Conservation (phyloP, 2,888 invertebrate species). For the Drosophila kambysellisi region DNA sequence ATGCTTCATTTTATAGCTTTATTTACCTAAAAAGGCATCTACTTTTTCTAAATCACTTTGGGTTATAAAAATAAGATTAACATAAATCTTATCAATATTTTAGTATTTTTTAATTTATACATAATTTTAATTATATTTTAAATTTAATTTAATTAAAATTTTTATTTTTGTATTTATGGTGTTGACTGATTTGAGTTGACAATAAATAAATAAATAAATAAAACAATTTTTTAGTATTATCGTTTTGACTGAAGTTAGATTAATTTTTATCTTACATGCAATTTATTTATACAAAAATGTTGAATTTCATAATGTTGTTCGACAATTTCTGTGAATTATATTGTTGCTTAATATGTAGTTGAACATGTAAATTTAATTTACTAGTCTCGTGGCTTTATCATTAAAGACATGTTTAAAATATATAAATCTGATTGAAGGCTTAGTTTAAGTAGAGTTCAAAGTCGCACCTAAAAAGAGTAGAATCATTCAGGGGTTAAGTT, state of each 20-base stretch:
- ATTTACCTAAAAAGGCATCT: accelerated
- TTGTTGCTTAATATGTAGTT: not conserved
- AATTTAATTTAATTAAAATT: too few species aligned
- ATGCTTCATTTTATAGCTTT: not conserved
- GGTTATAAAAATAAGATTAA: not conserved
- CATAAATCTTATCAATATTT: not conserved
- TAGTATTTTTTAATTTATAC: too few species aligned
- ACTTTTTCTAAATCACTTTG: not conserved
- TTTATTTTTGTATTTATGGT: too few species aligned
- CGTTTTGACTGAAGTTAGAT: not conserved
- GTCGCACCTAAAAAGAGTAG: not conserved
- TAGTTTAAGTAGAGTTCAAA: not conserved
- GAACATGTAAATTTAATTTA: not conserved
- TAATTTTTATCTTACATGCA: not conserved
- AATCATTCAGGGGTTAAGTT: constrained; percentile 60
- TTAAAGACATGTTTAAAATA: not conserved
- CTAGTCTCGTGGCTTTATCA: too few species aligned
- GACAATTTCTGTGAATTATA: not conserved
- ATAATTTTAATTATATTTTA: too few species aligned
- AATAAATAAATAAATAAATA: too few species aligned
- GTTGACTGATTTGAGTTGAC: too few species aligned
- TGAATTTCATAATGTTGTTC: not conserved
- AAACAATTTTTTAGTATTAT: not conserved
- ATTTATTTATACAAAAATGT: not conserved
- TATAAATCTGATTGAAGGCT: not conserved